A percentile compares a stretch with the other conserved stretches of the same genome.
Evolutionary conservation across 2,113 vertebrate species (phyloP).

Genomic region (Eulemur macaco): DNA sequence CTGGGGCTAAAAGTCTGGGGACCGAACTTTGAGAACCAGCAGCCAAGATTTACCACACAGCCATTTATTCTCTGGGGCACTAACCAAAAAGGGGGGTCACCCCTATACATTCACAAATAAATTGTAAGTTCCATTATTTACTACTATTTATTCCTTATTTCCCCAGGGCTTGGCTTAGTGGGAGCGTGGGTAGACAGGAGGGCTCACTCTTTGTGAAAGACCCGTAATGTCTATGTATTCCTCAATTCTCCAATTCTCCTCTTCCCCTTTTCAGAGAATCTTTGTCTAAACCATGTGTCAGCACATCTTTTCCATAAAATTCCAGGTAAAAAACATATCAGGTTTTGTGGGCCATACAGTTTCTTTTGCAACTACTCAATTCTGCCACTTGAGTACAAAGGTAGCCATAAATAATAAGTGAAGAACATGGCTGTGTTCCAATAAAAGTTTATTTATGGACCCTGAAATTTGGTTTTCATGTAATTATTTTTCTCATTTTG

Average conservation of each 20-base stretch:
- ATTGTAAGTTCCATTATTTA: neutral
- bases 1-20: neutral
- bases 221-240: neutral
- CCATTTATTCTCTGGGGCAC: neutral
- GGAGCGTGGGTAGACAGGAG: neutral
- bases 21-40: neutral
- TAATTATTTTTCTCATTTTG: neutral
- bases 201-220: neutral
- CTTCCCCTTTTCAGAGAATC: neutral
- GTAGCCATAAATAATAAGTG: neutral
- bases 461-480: neutral
- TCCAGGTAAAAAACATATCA: neutral
- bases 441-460: neutral
- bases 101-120: neutral
- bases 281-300: neutral
- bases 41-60: neutral
- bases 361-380: constrained; percentile 7
- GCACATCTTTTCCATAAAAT: neutral
- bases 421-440: neutral
- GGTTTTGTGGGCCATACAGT: neutral
- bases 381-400: neutral
- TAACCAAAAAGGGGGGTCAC: neutral
- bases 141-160: neutral
- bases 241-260: neutral
- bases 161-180: neutral